Base-by-base conservation (phyloP, 2,113 vertebrate species). In the Telmatochromis sp. region DNA sequence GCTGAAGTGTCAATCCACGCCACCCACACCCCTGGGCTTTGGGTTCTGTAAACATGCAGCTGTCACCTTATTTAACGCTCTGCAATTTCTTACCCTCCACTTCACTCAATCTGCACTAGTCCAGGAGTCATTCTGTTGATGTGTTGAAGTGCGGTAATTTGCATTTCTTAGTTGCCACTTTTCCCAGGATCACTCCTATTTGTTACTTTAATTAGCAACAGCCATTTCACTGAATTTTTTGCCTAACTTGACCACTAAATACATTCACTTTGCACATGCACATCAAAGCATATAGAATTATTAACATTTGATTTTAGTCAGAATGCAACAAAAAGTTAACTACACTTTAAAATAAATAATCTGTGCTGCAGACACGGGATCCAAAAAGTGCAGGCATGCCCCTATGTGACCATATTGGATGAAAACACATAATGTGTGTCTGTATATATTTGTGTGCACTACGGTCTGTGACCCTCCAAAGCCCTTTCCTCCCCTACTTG, bases 401-500 rank as follows among this genome's bases (percentile, higher is more conserved):
- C 4, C 40, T 80, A 9, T 86, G 60, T 68, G 63, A 49, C 42
- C 17, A 11, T 35, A 70, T 81, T 15, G 9, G 40, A 31, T 13
- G 17, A 60, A 80, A 84, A 73, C n/a, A 45, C 26, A 55, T 51
- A 53, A 58, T 60, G 78, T 88, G 80, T 87, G 94, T 95, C 92
- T 89, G 21, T 84, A 51, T 81, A 60, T 86, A 57, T 91, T 86
- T 83, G 73, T 91, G 89, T 83, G 95, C 93, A 94, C 93, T 82
- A n/a, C 33, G 75, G 70, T 81, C 96, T 93, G n/a, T 85, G 96
- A 95, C 94, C 92, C 86, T 35, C 84, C 93, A 95, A 35, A 93
- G 83, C 91, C 96, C 96, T 96, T 96, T 95, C 95, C 96, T 93
- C 95, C 96, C 96, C 95, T 93, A 95, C 96, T 95, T 92, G 93